Percentiles rank a stretch among this genome's conserved stretches.
These are phyloP conservation scores for Aphelenchoides avenae DNA, from an alignment of 1,140 invertebrate species.

Conservation along the genomic window DNA sequence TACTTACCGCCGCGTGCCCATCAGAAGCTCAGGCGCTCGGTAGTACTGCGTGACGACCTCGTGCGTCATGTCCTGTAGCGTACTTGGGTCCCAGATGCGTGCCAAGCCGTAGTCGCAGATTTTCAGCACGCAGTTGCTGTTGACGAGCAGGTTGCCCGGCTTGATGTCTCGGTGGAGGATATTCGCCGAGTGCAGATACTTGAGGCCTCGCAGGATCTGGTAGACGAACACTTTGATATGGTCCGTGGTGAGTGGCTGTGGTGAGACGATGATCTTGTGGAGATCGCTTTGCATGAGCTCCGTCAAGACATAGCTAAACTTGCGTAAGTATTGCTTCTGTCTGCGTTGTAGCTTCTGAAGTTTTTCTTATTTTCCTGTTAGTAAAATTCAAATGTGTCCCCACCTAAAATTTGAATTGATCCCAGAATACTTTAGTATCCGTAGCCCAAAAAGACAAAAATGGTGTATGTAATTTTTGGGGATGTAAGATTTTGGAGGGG, in stretches of 20 bases:
- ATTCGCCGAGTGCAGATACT: constrained; percentile 93
- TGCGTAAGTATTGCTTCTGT: no score
- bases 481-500: no score
- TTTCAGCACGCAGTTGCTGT: constrained; percentile 61
- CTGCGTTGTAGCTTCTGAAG: no score
- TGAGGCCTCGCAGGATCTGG: constrained; percentile 94
- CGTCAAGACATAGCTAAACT: constrained; percentile 90
- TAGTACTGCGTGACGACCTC: constrained; percentile 67
- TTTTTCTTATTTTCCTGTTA: no score
- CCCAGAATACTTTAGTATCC: no score
- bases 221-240: constrained; percentile 99
- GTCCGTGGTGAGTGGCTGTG: constrained; percentile 66
- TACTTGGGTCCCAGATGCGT: constrained; percentile 80
- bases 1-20: constrained; percentile 60
- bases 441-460: no score
- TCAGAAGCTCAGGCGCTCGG: constrained; percentile 65
- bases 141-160: constrained; percentile 44
- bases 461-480: no score
- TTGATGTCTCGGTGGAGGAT: constrained; percentile 98
- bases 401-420: no score
- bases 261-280: constrained; percentile 99
- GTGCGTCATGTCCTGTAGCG: constrained; percentile 90
- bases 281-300: constrained; percentile 98
- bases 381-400: no score
- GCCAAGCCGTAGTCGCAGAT: constrained; percentile 97